A percentile compares a stretch with the other conserved stretches of the same genome.
Conservation (phyloP, 2,888 invertebrate species). For the Omphaloscelis lunosa region DNA sequence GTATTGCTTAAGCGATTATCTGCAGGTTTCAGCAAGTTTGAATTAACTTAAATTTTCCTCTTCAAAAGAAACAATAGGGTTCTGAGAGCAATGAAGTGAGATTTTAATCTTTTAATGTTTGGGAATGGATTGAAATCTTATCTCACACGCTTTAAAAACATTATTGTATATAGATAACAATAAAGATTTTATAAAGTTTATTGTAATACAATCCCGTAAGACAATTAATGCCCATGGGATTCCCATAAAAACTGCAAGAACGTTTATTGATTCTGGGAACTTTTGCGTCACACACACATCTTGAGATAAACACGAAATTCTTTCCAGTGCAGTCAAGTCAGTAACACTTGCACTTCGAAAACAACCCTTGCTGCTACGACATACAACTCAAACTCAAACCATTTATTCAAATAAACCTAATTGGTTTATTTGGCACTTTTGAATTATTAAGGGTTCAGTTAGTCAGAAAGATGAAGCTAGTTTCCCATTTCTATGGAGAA, state of each 20-base stretch:
- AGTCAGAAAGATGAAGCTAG: too few species aligned
- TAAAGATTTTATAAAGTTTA: not conserved
- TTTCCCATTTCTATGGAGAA: too few species aligned
- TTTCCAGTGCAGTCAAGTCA: too few species aligned
- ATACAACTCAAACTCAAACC: too few species aligned
- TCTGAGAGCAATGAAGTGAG: not conserved
- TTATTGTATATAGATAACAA: too few species aligned
- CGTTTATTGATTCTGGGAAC: conserved; percentile 17
- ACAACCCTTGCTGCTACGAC: too few species aligned
- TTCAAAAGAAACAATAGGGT: not conserved
- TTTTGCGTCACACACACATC: not conserved
- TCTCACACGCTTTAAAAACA: not conserved
- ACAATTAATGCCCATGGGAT: not conserved
- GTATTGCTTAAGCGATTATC: not conserved
- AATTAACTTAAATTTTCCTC: not conserved
- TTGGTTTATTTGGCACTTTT: too few species aligned
- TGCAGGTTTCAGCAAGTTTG: not conserved
- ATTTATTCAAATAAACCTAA: too few species aligned
- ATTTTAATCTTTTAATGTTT: not conserved
- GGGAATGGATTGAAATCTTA: not conserved
- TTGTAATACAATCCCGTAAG: not conserved
- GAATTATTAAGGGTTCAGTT: too few species aligned
- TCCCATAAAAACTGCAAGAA: not conserved
- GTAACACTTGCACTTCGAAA: too few species aligned
- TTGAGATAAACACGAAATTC: not conserved